Conservation (phyloP, 2,888 invertebrate genomes). For the Glyphotaelius pellucidus region DNA sequence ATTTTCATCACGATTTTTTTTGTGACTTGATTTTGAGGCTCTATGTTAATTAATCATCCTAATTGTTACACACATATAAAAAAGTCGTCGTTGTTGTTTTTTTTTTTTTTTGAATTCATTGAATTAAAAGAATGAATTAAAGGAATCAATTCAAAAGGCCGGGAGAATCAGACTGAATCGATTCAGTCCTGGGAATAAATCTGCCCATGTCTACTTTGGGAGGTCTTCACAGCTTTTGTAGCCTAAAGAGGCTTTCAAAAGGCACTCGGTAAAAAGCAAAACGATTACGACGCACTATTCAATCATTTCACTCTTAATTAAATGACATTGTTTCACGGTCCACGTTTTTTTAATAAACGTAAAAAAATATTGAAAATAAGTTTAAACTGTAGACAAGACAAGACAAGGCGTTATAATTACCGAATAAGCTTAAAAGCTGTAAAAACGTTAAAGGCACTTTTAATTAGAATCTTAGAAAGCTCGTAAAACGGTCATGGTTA, state of each 20-base stretch:
- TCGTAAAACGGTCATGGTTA: not conserved
- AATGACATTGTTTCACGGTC: not conserved
- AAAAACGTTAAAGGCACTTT: not conserved
- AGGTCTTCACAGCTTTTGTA: constrained; percentile 30
- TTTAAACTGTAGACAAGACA: not conserved
- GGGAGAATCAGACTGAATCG: no score
- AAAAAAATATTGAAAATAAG: not conserved
- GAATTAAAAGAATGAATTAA: no score
- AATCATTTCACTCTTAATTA: not conserved
- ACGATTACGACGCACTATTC: not conserved
- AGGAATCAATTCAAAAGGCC: no score
- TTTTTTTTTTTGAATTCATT: no score
- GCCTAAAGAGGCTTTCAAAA: not conserved
- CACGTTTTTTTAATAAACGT: not conserved
- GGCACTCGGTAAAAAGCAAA: constrained; percentile 10
- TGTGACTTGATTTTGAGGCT: no score
- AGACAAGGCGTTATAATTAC: not conserved
- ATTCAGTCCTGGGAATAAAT: no score
- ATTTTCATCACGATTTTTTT: no score
- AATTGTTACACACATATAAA: no score
- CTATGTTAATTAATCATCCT: no score
- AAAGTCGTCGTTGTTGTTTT: no score
- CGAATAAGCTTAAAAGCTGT: not conserved
- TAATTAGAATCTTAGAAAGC: not conserved
- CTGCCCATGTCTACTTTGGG: no score